These are phyloP conservation scores for Drosophila aldrichi DNA, from an alignment of 2,888 invertebrate species.

Conservation along the genomic window DNA sequence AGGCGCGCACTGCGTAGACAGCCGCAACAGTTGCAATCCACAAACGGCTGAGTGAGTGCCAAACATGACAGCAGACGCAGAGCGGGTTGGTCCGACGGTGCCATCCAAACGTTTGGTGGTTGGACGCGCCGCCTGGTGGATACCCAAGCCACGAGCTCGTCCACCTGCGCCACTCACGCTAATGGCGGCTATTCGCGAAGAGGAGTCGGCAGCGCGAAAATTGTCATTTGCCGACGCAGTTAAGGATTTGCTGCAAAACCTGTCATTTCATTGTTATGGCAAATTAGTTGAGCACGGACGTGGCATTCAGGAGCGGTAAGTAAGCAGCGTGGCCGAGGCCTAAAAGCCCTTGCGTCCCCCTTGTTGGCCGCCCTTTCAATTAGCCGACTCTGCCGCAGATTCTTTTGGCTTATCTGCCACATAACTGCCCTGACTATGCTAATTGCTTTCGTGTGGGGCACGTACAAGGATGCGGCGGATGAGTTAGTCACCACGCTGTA, in stretches of 20 bases:
- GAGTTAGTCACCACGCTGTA: conserved; percentile 72
- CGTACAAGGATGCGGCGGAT: conserved; percentile 56
- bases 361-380: conserved; percentile 55
- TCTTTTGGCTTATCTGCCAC: conserved; percentile 82
- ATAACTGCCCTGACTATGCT: conserved; percentile 72
- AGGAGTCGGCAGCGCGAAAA: conserved; percentile 57
- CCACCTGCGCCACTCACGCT: conserved; percentile 16
- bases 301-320: conserved; percentile 79
- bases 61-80: conserved; percentile 43
- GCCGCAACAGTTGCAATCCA: conserved; percentile 77
- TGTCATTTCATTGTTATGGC: conserved; percentile 84
- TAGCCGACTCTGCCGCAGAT: conserved; percentile 63
- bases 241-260: conserved; percentile 82
- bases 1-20: conserved; percentile 40
- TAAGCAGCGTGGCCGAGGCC: conserved; percentile 41
- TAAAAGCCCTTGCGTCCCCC: neutral
- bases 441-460: conserved; percentile 74
- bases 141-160: conserved; percentile 45
- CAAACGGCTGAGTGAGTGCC: conserved; percentile 58
- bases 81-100: conserved; percentile 12
- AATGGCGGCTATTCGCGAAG: conserved; percentile 26
- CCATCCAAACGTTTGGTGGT: conserved; percentile 53
- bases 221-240: conserved; percentile 70
- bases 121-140: conserved; percentile 82
- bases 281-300: conserved; percentile 82